Base-by-base conservation (phyloP, 2,113 vertebrate genomes). In the human region DNA sequence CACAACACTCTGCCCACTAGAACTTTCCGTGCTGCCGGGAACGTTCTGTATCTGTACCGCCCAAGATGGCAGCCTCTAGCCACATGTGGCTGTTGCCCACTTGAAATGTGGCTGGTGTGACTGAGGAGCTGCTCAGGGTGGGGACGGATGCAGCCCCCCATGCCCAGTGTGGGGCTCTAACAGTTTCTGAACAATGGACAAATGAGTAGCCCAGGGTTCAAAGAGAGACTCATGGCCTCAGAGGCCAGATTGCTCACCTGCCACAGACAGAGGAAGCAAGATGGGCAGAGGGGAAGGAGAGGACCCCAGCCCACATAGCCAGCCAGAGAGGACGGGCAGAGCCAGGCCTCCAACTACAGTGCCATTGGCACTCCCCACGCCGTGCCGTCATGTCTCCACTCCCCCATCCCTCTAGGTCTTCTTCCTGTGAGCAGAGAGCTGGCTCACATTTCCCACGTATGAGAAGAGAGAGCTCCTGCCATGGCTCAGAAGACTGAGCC, bases 231-330 rank as follows among this genome's bases (percentile, higher is more conserved):
- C 30, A 7, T 6, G 45, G 40, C 25, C n/a, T 72, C n/a, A 9
- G 79, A 55, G 59, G 16, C 11, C 64, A 73, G 40, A 27, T 1
- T 23, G 22, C 52, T 66, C 43, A 66, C 3, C 9, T 20, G 52
- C 20, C 16, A n/a, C 20, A 5, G 20, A 57, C 40, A 22, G 50
- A 92, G 38, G 45, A 75, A 75, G 43, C 25, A 3, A 52, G 16
- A 7, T 0, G 5, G 43, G 30, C 27, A 30, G 35, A 30, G 1
- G 27, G 1, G 16, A 85, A 38, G 38, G 81, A 25, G 43, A 25
- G 5, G 12, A 1, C 4, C 5, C 16, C 7, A 6, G 2, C 27
- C 11, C 12, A 38, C 5, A 8, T 0, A 2, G 45, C 11, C 23
- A n/a, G 17, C 8, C 25, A 0, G 4, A 0, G 1, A 55, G 50